Percentiles rank a stretch among this genome's conserved stretches.
These are phyloP conservation scores for Mormoops blainvillei DNA, from an alignment of 2,113 vertebrate species.

Conservation along the genomic window DNA sequence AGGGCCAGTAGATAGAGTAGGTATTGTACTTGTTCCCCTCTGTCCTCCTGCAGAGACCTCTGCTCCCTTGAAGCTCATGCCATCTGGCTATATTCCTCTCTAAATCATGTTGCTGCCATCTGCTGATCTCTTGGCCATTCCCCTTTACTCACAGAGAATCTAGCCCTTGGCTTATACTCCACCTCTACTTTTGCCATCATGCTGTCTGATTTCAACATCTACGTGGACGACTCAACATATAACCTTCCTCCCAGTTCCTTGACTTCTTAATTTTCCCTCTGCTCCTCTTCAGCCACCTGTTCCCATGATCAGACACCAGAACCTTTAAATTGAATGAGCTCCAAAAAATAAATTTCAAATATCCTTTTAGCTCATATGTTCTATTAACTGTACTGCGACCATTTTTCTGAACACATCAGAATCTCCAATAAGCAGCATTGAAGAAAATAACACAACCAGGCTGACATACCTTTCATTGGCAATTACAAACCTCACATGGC, in stretches of 20 bases:
- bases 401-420: not conserved
- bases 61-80: not conserved
- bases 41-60: not conserved
- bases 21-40: not conserved
- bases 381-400: not conserved
- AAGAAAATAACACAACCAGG: not conserved
- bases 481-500: not conserved
- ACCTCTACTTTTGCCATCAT: not conserved
- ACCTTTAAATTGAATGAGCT: not conserved
- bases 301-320: not conserved
- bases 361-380: not conserved
- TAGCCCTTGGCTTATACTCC: not conserved
- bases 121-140: not conserved
- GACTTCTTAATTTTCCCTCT: not conserved
- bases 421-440: not conserved
- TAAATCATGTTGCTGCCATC: not conserved
- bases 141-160: not conserved
- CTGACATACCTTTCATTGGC: not conserved
- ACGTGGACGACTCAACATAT: not conserved
- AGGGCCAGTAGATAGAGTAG: not conserved
- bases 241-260: not conserved
- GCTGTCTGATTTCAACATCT: not conserved
- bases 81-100: not conserved
- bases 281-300: not conserved
- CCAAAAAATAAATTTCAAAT: not conserved